Conservation (phyloP, 1,140 invertebrate species). For the Sitobion miscanthi region DNA sequence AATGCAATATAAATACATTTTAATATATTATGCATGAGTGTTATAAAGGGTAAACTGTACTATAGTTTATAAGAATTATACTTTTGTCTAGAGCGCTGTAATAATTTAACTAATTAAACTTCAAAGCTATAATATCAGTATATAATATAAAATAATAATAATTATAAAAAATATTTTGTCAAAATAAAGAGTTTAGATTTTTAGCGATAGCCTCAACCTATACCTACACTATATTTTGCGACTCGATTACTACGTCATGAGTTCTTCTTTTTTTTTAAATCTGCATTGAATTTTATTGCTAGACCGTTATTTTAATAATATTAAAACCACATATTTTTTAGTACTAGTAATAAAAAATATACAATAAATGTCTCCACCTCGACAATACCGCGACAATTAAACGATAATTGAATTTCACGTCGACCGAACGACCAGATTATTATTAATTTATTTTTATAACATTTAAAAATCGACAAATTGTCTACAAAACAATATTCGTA, state of each 20-base stretch:
- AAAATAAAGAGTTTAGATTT: background rate
- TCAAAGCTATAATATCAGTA: background rate
- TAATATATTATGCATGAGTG: background rate
- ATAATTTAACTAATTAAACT: background rate
- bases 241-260: background rate
- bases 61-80: background rate
- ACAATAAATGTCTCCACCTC: background rate
- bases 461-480: background rate
- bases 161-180: background rate
- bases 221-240: background rate
- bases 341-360: background rate
- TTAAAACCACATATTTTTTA: background rate
- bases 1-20: too few relatives aligned
- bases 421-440: background rate
- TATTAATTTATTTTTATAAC: background rate
- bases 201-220: background rate
- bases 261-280: background rate
- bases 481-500: background rate
- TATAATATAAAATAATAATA: background rate
- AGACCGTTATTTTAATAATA: background rate
- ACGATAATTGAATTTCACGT: background rate
- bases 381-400: background rate
- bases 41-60: background rate
- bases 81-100: too few relatives aligned
- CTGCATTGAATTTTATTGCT: background rate